A percentile compares a stretch with the other conserved stretches of the same genome.
Conservation (phyloP, 2,797 vertebrate genomes). For the Anisognathus igniventris region DNA sequence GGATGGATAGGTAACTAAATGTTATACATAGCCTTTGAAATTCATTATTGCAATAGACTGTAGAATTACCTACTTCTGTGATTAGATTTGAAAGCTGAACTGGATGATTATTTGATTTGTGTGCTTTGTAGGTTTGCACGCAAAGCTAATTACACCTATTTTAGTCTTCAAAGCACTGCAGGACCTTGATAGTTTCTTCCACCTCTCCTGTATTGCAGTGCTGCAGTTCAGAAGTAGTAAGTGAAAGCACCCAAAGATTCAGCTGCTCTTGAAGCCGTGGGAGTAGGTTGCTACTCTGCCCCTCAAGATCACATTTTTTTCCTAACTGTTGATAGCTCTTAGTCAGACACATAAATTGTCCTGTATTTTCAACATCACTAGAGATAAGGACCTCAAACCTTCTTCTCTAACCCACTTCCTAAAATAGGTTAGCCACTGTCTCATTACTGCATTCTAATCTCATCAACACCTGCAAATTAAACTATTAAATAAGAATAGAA, state of each 20-base stretch:
- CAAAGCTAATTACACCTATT: not conserved
- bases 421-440: not conserved
- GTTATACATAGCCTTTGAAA: not conserved
- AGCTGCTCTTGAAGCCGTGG: not conserved
- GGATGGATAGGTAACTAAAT: not conserved
- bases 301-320: not conserved
- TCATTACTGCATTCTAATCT: not conserved
- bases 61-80: not conserved
- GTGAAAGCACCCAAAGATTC: not conserved
- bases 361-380: not conserved
- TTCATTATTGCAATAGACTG: not conserved
- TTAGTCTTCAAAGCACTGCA: not conserved
- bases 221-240: not conserved
- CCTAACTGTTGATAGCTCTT: not conserved
- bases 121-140: not conserved
- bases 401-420: constrained; percentile 11
- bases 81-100: not conserved
- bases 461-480: not conserved
- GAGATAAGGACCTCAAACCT: not conserved
- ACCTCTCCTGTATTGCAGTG: not conserved
- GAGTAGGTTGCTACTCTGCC: not conserved
- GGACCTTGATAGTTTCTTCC: not conserved
- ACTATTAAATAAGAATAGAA: not conserved
- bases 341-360: not conserved
- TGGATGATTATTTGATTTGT: not conserved